phyloP scores from a whole-genome alignment of 1,140 invertebrate genomes.

The Drosophila pseudoobscura region DNA sequence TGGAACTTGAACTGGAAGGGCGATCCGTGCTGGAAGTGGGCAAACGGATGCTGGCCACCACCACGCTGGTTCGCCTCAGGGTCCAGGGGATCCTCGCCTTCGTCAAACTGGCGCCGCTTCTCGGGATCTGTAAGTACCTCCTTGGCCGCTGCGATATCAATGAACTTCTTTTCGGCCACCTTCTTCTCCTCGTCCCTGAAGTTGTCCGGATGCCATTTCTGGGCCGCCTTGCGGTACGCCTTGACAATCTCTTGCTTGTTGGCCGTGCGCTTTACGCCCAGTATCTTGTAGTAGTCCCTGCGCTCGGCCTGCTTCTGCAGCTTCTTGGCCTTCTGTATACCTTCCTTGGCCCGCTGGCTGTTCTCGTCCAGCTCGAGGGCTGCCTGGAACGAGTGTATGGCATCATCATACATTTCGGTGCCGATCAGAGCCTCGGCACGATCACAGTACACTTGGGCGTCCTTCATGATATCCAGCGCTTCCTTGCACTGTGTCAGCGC shows the following conservation, averaged over 20 bases:
- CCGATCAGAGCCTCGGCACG: slow-evolving; percentile 95
- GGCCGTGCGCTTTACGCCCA: slow-evolving; percentile 90
- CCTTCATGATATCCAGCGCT: slow-evolving; percentile 91
- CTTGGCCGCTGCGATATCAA: slow-evolving; percentile 99
- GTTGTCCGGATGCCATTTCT: slow-evolving; percentile 99
- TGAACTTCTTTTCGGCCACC: slow-evolving; percentile 98
- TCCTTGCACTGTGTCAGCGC: slow-evolving; percentile 91
- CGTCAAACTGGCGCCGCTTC: slow-evolving; percentile 96
- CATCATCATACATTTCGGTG: slow-evolving; percentile 96
- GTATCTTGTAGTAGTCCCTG: slow-evolving; percentile 99
- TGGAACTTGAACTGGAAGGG: slow-evolving; percentile 99
- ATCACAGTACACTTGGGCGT: slow-evolving; percentile 93
- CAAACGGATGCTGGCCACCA: slow-evolving; percentile 92
- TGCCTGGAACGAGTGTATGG: slow-evolving; percentile 93
- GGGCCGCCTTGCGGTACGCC: slow-evolving; percentile 98
- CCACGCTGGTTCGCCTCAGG: slow-evolving; percentile 91
- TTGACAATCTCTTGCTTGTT: slow-evolving; percentile 97
- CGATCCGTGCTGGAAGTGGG: slow-evolving; percentile 93
- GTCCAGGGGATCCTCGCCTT: slow-evolving; percentile 98
- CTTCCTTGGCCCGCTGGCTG: slow-evolving; percentile 93
- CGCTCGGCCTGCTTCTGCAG: slow-evolving; percentile 96
- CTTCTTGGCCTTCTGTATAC: slow-evolving; percentile 94
- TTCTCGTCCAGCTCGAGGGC: slow-evolving; percentile 94
- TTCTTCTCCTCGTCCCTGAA: slow-evolving; percentile 97
- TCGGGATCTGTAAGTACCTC: slow-evolving; percentile 95